These are phyloP conservation scores for Penaeus japonicus DNA, from an alignment of 1,140 invertebrate genomes.

Conservation along the genomic window DNA sequence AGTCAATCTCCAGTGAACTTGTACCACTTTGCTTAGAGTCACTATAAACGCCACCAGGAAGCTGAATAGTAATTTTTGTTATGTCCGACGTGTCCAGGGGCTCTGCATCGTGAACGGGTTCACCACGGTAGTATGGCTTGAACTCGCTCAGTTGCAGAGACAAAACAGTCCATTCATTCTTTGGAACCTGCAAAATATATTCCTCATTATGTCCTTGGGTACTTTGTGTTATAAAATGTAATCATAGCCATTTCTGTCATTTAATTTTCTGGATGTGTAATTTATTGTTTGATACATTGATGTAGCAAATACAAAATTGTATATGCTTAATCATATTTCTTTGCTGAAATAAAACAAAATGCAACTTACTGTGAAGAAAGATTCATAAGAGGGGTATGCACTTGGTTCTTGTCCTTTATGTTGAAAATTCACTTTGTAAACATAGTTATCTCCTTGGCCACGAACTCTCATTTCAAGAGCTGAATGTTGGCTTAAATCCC, in stretches of 20 bases:
- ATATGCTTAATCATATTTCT: too few species aligned
- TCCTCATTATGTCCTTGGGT: too few species aligned
- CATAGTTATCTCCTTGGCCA: slow-evolving; percentile 68
- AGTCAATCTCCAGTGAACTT: slow-evolving; percentile 73
- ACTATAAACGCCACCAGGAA: slow-evolving; percentile 75
- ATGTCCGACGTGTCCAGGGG: slow-evolving; percentile 70
- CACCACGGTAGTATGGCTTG: slow-evolving; percentile 72
- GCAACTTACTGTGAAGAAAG: slow-evolving; percentile 68
- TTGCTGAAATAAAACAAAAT: too few species aligned
- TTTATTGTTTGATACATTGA: too few species aligned
- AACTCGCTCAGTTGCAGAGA: slow-evolving; percentile 70
- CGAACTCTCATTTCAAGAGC: slow-evolving; percentile 69
- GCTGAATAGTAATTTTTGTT: slow-evolving; percentile 73
- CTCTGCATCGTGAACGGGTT: slow-evolving; percentile 65
- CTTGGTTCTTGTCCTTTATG: slow-evolving; percentile 68
- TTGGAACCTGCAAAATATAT: slow-evolving; percentile 50
- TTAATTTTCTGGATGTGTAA: too few species aligned
- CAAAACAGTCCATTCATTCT: slow-evolving; percentile 67
- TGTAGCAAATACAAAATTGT: too few species aligned
- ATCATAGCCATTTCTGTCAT: too few species aligned
- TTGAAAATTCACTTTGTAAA: slow-evolving; percentile 72
- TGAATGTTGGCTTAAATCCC: slow-evolving; percentile 67
- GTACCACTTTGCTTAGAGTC: slow-evolving; percentile 73
- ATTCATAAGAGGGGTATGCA: slow-evolving; percentile 71
- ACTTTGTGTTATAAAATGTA: not conserved